Evolutionary conservation across 1,140 invertebrate genomes (phyloP), one percentile per base, ranked within the genome.

Genomic region (Musca vetustissima): DNA sequence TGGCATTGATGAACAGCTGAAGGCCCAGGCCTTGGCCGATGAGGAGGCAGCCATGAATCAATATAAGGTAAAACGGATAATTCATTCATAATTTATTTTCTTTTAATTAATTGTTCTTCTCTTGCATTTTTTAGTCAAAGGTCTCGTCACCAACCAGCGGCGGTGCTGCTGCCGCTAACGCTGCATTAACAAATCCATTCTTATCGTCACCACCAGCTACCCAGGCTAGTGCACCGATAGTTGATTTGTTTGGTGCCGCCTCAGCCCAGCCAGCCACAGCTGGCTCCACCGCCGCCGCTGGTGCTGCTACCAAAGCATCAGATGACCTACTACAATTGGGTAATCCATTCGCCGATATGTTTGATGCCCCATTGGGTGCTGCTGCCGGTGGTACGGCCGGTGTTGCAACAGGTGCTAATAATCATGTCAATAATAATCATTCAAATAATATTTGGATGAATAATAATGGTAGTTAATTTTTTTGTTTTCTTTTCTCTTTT

Each of bases 21-120:
- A 92, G 76, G 90, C 93, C 75, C 91, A 94, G 81, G 93, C 91
- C 36, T 84, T 98, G 28, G 96, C 96, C 55, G 96, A 98, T 82
- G 96, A 98, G 84, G 95, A 97, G 83, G 93, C 94, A 28, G 92
- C 92, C 36, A 91, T 98, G 86, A 96, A 95, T 84, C 93, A 97
- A 81, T 94, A 97, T 77, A 98, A 97, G 89, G 95, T 96, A 85
- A 81, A 49, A n/a, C n/a, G n/a, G n/a, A n/a, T n/a, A n/a, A 47
- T 43, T 43, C 4, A 50, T n/a, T 32, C 1, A 28, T 17, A 25
- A 53, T 68, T 43, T 32, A 15, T 66, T 13, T n/a, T 24, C 52
- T 50, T 57, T 66, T 73, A 69, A 71, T 73, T 17, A 28, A 47
- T 43, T 57, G n/a, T 67, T 43, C 28, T 19, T 59, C 36, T n/a